phyloP scores from a whole-genome alignment of 2,797 vertebrate genomes.

The Potorous gilbertii region DNA sequence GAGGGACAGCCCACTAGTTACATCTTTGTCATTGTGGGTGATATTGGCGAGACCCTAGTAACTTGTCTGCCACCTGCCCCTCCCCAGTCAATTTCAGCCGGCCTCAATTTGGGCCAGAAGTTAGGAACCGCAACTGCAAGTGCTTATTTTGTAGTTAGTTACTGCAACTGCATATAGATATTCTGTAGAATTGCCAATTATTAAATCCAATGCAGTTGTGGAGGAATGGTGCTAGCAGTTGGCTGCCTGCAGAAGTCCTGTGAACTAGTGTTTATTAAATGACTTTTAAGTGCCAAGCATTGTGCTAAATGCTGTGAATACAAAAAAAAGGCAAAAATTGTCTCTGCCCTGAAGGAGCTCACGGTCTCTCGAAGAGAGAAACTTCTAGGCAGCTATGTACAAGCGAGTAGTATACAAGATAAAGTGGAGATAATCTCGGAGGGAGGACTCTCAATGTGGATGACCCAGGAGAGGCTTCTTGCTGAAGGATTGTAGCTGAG shows the following conservation, averaged over 20 bases:
- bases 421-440: neutral
- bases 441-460: neutral
- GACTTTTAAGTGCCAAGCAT: neutral
- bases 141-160: neutral
- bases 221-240: neutral
- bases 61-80: neutral
- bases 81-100: neutral
- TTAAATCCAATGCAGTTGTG: neutral
- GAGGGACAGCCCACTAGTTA: neutral
- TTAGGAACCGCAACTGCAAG: neutral
- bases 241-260: neutral
- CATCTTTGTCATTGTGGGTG: constrained; percentile 16
- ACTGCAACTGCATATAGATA: neutral
- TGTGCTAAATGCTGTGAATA: neutral
- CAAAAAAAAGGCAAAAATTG: neutral
- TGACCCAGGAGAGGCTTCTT: neutral
- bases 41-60: constrained; percentile 16
- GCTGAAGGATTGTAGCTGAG: neutral
- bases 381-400: neutral
- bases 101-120: neutral
- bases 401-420: neutral
- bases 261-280: neutral
- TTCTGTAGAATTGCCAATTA: neutral
- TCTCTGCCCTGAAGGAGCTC: neutral
- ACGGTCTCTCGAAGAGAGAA: neutral